A percentile compares a stretch with the other conserved stretches of the same genome.
Conservation (phyloP, 2,888 invertebrate genomes). For the Apoderus coryli region DNA sequence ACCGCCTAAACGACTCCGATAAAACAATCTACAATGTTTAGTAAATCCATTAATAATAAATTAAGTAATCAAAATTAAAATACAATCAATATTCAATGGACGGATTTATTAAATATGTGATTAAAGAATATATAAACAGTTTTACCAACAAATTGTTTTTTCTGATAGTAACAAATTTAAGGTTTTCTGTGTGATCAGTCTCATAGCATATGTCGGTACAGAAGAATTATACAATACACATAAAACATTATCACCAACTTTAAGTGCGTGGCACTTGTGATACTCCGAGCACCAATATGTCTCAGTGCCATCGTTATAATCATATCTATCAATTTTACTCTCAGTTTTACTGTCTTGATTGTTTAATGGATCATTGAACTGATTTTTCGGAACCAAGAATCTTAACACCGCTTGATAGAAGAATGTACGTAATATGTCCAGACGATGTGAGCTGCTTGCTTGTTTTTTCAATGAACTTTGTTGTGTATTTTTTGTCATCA, state of each 20-base stretch:
- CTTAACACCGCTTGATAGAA: constrained; percentile 53
- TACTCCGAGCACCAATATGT: constrained; percentile 77
- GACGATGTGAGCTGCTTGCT: constrained; percentile 50
- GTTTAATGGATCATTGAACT: constrained; percentile 16
- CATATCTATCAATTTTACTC: constrained; percentile 16
- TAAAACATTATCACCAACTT: constrained; percentile 49
- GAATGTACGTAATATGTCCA: constrained; percentile 60
- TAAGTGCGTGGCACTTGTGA: constrained; percentile 69
- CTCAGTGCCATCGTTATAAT: constrained; percentile 36
- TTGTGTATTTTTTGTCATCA: constrained; percentile 55
- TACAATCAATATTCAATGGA: too few relatives aligned
- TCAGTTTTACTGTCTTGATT: constrained; percentile 11
- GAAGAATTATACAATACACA: constrained; percentile 59
- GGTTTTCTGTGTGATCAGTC: constrained; percentile 50
- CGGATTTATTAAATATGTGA: too few relatives aligned
- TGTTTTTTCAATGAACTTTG: constrained; percentile 41
- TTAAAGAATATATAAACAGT: too few relatives aligned
- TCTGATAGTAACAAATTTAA: constrained; percentile 47
- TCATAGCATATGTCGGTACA: constrained; percentile 64
- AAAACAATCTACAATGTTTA: too few relatives aligned
- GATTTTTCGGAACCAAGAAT: constrained; percentile 25
- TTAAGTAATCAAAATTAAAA: too few relatives aligned
- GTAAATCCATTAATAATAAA: too few relatives aligned
- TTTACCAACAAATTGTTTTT: constrained; percentile 55
- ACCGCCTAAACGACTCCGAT: too few relatives aligned